These are phyloP conservation scores for Garra rufa DNA, from an alignment of 2,113 vertebrate genomes.

Conservation along the genomic window DNA sequence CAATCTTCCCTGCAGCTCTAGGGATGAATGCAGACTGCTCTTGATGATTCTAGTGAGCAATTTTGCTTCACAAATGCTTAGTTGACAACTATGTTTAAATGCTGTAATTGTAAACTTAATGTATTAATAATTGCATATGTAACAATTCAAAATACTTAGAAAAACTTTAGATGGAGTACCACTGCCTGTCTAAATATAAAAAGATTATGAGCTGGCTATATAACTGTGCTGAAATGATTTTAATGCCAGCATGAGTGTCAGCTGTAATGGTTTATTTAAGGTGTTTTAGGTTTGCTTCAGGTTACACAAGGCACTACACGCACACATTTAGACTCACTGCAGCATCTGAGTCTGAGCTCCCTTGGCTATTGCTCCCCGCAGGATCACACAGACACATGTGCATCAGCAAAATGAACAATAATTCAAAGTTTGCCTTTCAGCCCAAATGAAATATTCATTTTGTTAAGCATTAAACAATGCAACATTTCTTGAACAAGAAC, in stretches of 20 bases:
- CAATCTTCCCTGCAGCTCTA: not conserved
- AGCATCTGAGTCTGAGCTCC: constrained; percentile 49
- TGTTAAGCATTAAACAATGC: not conserved
- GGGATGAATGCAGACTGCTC: not conserved
- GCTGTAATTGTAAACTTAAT: not conserved
- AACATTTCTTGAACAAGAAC: not conserved
- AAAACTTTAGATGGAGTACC: not conserved
- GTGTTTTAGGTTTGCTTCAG: not conserved
- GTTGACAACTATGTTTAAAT: not conserved
- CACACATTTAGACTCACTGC: constrained; percentile 6
- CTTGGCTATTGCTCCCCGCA: not conserved
- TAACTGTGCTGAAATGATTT: not conserved
- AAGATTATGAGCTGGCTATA: not conserved
- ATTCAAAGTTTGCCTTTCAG: not conserved
- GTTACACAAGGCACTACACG: constrained; percentile 31
- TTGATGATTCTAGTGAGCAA: not conserved
- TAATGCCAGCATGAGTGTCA: not conserved
- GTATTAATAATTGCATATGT: not conserved
- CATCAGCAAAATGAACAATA: constrained; percentile 26
- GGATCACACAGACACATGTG: constrained; percentile 16
- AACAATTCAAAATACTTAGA: not conserved
- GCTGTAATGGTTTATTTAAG: not conserved
- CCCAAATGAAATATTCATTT: not conserved
- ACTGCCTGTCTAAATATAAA: not conserved
- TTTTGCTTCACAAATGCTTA: not conserved